phyloP scores from a whole-genome alignment of 2,888 invertebrate species.

The Bimastos eiseni region DNA sequence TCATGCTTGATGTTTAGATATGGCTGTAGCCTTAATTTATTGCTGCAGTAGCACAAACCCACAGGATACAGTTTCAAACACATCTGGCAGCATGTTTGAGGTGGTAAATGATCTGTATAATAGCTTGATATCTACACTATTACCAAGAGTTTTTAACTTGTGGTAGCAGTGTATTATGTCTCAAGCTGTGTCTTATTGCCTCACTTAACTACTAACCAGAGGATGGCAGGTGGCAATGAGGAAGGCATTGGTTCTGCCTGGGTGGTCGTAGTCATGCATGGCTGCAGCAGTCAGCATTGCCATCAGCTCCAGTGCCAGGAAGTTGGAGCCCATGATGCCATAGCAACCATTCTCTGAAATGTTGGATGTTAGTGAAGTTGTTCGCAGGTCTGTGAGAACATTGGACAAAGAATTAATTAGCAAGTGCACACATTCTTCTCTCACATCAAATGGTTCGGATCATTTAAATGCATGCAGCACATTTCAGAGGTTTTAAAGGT shows the following conservation, averaged over 20 bases:
- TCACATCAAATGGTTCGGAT: neutral
- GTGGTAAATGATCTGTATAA: neutral
- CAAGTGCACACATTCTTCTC: neutral
- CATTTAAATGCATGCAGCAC: neutral
- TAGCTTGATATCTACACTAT: neutral
- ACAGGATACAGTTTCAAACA: neutral
- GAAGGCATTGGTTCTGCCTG: conserved; percentile 69
- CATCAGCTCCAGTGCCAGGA: conserved; percentile 67
- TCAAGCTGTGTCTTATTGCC: neutral
- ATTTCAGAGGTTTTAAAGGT: neutral
- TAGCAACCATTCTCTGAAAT: conserved; percentile 51
- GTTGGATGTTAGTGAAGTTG: neutral
- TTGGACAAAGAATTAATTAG: neutral
- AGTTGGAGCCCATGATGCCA: conserved; percentile 61
- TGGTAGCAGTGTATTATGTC: too few species aligned
- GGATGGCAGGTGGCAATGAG: conserved; percentile 67
- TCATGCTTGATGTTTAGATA: neutral
- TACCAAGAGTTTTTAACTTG: too few species aligned
- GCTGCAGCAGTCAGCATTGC: conserved; percentile 69
- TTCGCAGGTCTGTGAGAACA: neutral
- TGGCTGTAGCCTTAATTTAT: neutral
- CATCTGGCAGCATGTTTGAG: neutral
- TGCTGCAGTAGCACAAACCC: neutral
- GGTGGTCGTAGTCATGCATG: conserved; percentile 70
- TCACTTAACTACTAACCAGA: conserved; percentile 59